Evolutionary conservation across 2,113 vertebrate genomes (phyloP).

Genomic region (Catharus bicknelli): DNA sequence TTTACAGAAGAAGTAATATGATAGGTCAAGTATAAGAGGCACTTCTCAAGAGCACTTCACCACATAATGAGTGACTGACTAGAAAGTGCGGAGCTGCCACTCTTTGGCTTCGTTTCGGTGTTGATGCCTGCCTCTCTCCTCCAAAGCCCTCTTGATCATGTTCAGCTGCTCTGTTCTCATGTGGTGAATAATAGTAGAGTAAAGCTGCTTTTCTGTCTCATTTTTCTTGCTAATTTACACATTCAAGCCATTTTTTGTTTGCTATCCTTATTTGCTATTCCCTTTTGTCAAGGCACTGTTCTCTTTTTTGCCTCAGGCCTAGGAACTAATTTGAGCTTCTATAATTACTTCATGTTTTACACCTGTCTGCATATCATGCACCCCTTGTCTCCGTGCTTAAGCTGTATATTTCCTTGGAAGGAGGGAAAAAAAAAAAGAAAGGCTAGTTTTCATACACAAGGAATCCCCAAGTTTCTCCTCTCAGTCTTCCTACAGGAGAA

Average conservation of each 20-base stretch:
- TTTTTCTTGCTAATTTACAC: constrained; percentile 98
- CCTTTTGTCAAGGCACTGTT: constrained; percentile 84
- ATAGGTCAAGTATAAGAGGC: constrained; percentile 93
- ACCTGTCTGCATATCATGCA: constrained; percentile 96
- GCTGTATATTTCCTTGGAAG: constrained; percentile 76
- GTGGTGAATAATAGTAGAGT: constrained; percentile 88
- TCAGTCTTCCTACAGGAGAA: constrained; percentile 64
- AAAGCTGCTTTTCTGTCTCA: constrained; percentile 93
- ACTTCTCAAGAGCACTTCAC: constrained; percentile 88
- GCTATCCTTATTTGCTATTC: constrained; percentile 93
- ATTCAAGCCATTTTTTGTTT: constrained; percentile 98
- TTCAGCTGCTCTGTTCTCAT: constrained; percentile 91
- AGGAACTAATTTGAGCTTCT: constrained; percentile 97
- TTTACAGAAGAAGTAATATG: constrained; percentile 97
- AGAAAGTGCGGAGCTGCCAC: constrained; percentile 88
- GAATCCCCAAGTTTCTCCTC: constrained; percentile 62
- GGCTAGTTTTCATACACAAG: constrained; percentile 65
- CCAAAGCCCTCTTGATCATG: constrained; percentile 91
- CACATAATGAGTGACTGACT: constrained; percentile 96
- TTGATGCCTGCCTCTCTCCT: constrained; percentile 90
- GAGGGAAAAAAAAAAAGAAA: constrained; percentile 14
- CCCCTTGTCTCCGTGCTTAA: constrained; percentile 82
- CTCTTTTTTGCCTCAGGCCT: constrained; percentile 88
- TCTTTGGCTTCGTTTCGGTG: constrained; percentile 82
- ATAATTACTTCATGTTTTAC: constrained; percentile 98